Evolutionary conservation across 2,888 invertebrate species (phyloP), one percentile per base, ranked within the genome.

Genomic region (Eilema sororculum): DNA sequence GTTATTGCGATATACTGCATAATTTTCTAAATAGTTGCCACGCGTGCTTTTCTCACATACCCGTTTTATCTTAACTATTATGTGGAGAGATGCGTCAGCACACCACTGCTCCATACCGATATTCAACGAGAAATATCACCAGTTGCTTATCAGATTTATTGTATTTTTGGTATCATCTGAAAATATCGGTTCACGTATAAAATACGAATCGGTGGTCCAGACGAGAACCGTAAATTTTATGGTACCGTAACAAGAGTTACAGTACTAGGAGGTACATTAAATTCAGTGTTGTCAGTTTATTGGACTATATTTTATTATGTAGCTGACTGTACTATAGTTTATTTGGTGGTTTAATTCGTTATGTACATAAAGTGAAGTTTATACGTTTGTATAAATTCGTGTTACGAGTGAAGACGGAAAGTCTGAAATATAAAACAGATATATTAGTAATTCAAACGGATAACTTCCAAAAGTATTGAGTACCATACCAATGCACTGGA

Each of bases 121-220:
- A 62, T 20, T 62, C 9, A 6, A 25, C 24, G 25, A 25, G 41
- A 84, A 82, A 86, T 84, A n/a, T n/a, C n/a, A n/a, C n/a, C n/a
- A n/a, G n/a, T n/a, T n/a, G n/a, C n/a, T n/a, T 85, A 86, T 86
- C 83, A 83, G 81, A 86, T 87, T 88, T 87, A 88, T 88, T 81
- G 80, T 82, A 81, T 84, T 82, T 83, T 76, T 69, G 76, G 74
- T 77, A 83, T 80, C 81, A 82, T 81, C 73, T 74, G 20, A 28
- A 66, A 59, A 66, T 58, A 66, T 66, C 65, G 57, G 65, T 33
- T 28, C 33, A 16, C 4, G 22, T 65, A 65, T 65, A 65, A 86
- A 88, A 84, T 84, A 79, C 78, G 78, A 82, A 86, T 84, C 71
- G 83, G 72, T 71, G 79, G 86, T 80, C 86, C 87, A 89, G 87